Base-by-base conservation (phyloP, 2,797 vertebrate genomes). In the Eidolon dupreanum region DNA sequence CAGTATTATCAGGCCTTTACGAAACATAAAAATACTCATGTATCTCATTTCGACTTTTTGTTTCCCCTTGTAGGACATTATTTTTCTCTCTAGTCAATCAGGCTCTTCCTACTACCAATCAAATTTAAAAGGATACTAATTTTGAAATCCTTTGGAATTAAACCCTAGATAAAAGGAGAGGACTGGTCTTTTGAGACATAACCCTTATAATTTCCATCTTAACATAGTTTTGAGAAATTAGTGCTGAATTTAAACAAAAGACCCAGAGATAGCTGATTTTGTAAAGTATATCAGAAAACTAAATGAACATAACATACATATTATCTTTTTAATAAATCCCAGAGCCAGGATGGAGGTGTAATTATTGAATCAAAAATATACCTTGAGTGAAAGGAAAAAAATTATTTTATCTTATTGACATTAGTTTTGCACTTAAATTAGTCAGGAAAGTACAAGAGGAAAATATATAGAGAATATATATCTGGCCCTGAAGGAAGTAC, bases 111-210 rank as follows among this genome's bases (percentile, higher is more conserved):
- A 73, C 11, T 65, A 57, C 12, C 16, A 81, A 17, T 16, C 57
- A 66, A 49, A 87, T 36, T 79, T 61, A 43, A 79, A 63, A 43
- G 84, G 78, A 81, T 22, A 61, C 24, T n/a, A 77, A 91, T 16
- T 65, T 65, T 68, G 55, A 96, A 93, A 88, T 86, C 19, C 19
- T 88, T 79, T 96, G 73, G 59, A 84, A 81, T 79, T 74, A 79
- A 95, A 90, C 53, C 70, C 1, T 59, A 90, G 46, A 49, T 90
- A 41, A 78, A 75, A 86, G 49, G 17, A 68, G 43, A 91, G 9
- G n/a, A 88, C 57, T 79, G 20, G 26, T n/a, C n/a, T 51, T 38
- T 68, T 63, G 59, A 93, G 24, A 33, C 15, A 24, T 81, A 57
- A 75, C 15, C 24, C 43, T 74, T 33, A 2, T 71, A 75, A 43